Conservation (phyloP, 2,888 invertebrate genomes). For the Archaeoteleia sp. region DNA sequence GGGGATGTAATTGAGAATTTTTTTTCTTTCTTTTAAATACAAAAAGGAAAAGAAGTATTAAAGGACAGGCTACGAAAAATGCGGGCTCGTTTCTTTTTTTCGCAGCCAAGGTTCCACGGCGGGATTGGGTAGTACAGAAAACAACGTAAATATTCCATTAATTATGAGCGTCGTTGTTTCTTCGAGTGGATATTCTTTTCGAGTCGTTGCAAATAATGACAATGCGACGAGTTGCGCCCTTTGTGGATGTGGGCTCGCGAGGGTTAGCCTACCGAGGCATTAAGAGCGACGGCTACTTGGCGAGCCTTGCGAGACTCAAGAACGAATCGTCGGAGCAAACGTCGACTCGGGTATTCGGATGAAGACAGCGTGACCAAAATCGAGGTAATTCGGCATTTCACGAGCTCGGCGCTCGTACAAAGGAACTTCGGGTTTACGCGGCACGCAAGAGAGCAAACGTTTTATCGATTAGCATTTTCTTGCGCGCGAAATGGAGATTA, state of each 20-base stretch:
- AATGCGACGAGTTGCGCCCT: constrained; percentile 24
- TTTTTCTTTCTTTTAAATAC: constrained; percentile 29
- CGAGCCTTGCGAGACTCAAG: constrained; percentile 30
- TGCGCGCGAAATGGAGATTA: constrained; percentile 54
- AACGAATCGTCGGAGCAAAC: constrained; percentile 38
- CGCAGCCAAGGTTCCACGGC: no score
- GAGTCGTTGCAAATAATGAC: constrained; percentile 8
- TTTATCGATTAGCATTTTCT: constrained; percentile 53
- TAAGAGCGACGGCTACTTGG: constrained; percentile 45
- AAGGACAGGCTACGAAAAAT: no score
- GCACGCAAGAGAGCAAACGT: constrained; percentile 47
- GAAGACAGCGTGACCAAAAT: constrained; percentile 53
- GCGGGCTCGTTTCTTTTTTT: no score
- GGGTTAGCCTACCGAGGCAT: constrained; percentile 18
- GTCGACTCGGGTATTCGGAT: constrained; percentile 40
- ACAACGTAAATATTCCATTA: constrained; percentile 18
- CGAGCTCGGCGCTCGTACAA: constrained; percentile 38
- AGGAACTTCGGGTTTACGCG: constrained; percentile 33
- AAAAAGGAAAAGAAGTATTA: no score
- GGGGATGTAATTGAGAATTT: constrained; percentile 51
- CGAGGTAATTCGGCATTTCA: constrained; percentile 43
- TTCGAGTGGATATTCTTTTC: constrained; percentile 33
- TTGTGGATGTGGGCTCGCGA: constrained; percentile 14
- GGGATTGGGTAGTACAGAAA: neutral
- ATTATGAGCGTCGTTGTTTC: constrained; percentile 20